A percentile compares a stretch with the other conserved stretches of the same genome.
Conservation (phyloP, 2,888 invertebrate species). For the Melieria crassipennis region DNA sequence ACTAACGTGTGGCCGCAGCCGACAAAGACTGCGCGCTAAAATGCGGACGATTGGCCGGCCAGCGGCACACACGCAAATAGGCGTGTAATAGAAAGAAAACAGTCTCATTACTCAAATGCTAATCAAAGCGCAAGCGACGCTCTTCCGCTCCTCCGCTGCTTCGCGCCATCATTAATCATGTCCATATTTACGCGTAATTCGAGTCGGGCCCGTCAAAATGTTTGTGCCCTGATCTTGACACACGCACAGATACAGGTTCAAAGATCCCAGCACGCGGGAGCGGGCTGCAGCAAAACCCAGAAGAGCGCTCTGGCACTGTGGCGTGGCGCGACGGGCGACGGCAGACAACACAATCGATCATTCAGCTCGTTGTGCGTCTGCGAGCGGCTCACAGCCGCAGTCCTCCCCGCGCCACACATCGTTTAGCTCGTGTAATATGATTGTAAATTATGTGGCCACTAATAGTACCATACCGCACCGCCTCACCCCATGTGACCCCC, state of each 20-base stretch:
- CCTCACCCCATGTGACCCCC: background rate
- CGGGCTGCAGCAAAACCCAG: background rate
- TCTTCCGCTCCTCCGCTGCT: constrained; percentile 1
- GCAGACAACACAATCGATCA: background rate
- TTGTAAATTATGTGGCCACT: constrained; percentile 10
- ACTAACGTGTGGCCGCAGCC: constrained; percentile 12
- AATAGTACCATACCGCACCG: background rate
- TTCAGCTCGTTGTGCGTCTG: background rate
- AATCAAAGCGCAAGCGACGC: constrained; percentile 19
- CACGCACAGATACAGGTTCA: background rate
- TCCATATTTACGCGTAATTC: constrained; percentile 9
- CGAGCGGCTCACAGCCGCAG: background rate
- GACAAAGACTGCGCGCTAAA: constrained; percentile 2
- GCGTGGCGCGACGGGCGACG: background rate
- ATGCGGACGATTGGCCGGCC: background rate
- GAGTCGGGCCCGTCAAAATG: constrained; percentile 9
- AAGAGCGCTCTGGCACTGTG: background rate
- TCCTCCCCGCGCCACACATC: background rate
- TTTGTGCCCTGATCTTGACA: constrained; percentile 4
- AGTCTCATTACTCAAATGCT: constrained; percentile 25
- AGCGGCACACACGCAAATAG: constrained; percentile 16
- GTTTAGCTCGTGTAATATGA: background rate
- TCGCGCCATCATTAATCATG: constrained; percentile 6
- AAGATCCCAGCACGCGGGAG: too few relatives aligned
- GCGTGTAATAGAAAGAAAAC: constrained; percentile 18